Conservation (phyloP, 2,113 vertebrate genomes). For the Octodon degus region DNA sequence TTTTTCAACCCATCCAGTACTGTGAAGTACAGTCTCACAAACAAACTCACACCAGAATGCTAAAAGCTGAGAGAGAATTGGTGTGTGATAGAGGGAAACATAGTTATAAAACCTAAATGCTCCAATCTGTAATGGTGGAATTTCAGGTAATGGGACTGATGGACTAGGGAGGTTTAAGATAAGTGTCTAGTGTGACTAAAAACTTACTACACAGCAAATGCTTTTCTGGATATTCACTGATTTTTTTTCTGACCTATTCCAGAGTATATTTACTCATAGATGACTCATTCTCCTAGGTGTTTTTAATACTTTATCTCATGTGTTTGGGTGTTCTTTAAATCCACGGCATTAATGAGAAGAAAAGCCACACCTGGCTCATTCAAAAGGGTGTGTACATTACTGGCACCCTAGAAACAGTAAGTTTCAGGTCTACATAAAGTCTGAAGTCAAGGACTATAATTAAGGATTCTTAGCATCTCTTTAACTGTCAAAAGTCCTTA, state of each 20-base stretch:
- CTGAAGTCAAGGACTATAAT: not conserved
- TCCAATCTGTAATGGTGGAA: not conserved
- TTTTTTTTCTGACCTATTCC: not conserved
- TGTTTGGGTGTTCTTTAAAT: not conserved
- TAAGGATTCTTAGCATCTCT: not conserved
- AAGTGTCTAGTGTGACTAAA: not conserved
- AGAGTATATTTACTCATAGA: not conserved
- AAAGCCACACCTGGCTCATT: not conserved
- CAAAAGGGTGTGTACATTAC: not conserved
- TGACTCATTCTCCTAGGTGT: conserved; percentile 7
- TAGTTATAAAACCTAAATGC: conserved; percentile 14
- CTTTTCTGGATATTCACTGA: not conserved
- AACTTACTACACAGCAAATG: not conserved
- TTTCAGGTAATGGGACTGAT: not conserved
- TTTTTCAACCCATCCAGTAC: not conserved
- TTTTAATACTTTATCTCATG: not conserved
- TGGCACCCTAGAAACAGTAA: not conserved
- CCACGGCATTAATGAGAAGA: not conserved
- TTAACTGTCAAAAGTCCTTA: not conserved
- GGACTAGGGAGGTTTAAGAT: not conserved
- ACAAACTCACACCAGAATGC: not conserved
- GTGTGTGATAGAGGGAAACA: conserved; percentile 23
- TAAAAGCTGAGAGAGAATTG: not conserved
- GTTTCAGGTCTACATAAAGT: not conserved
- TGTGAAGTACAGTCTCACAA: not conserved